These are phyloP conservation scores for Sturnus vulgaris DNA, from an alignment of 2,113 vertebrate species.

Conservation along the genomic window DNA sequence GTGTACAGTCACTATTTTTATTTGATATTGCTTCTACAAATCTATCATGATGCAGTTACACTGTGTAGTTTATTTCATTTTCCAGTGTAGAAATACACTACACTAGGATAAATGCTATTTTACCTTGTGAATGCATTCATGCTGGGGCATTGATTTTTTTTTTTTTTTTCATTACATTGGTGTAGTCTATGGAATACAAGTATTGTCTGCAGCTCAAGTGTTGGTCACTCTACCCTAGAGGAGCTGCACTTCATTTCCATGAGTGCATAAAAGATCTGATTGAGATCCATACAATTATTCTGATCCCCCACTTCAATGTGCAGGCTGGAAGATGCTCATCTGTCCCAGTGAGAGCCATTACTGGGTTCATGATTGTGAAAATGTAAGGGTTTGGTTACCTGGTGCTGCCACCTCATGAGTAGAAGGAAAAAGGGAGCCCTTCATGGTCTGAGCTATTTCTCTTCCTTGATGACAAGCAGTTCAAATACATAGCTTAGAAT, in stretches of 20 bases:
- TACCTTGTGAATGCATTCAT: background rate
- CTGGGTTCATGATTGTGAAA: background rate
- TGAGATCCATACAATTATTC: background rate
- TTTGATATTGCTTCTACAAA: background rate
- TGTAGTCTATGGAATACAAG: background rate
- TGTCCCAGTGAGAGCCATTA: background rate
- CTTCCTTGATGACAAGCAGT: background rate
- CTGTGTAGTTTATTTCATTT: background rate
- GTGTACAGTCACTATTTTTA: background rate
- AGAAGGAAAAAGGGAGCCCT: background rate
- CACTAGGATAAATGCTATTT: background rate
- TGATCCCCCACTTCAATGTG: background rate
- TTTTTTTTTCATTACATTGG: background rate
- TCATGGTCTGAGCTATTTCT: background rate
- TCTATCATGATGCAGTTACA: background rate
- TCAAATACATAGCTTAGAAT: background rate
- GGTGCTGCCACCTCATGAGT: background rate
- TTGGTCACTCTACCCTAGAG: background rate
- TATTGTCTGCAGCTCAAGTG: background rate
- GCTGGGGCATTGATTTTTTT: background rate
- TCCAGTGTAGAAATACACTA: background rate
- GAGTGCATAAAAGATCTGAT: background rate
- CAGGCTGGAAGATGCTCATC: background rate
- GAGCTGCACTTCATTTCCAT: background rate
- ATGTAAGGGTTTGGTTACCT: background rate